Conservation (phyloP, 2,888 invertebrate species). For the Tiliacea aurago region DNA sequence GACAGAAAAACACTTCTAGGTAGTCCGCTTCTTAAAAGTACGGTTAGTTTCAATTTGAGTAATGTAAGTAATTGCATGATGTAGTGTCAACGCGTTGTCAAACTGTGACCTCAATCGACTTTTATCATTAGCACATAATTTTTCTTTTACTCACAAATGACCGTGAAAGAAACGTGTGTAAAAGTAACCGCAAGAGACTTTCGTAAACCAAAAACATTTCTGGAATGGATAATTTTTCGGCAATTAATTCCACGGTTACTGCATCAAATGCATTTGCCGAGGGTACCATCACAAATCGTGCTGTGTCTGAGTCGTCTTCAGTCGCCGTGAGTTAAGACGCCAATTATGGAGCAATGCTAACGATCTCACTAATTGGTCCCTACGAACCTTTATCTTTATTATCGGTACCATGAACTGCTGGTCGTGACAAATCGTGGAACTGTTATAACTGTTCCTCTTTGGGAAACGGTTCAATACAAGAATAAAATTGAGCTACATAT, state of each 20-base stretch:
- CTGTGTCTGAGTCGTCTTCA: slow-evolving; percentile 54
- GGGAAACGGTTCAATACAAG: slow-evolving; percentile 5
- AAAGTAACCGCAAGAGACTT: slow-evolving; percentile 31
- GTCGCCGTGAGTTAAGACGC: slow-evolving; percentile 63
- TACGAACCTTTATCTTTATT: slow-evolving; percentile 66
- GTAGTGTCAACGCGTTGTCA: slow-evolving; percentile 12
- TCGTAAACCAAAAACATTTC: slow-evolving; percentile 39
- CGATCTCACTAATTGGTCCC: slow-evolving; percentile 73
- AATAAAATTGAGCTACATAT: slow-evolving; percentile 32
- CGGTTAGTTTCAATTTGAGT: slow-evolving; percentile 31
- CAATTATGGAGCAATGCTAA: slow-evolving; percentile 73
- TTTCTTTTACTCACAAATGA: slow-evolving; percentile 1
- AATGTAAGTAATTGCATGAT: slow-evolving; percentile 14
- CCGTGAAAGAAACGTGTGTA: slow-evolving; percentile 37
- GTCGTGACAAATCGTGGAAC: slow-evolving; percentile 66
- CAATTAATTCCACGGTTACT: slow-evolving; percentile 50
- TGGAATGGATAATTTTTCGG: slow-evolving; percentile 60
- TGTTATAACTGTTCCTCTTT: slow-evolving; percentile 50
- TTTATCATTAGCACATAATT: slow-evolving; percentile 22
- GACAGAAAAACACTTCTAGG: slow-evolving; percentile 5
- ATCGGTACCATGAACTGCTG: slow-evolving; percentile 56
- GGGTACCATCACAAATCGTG: slow-evolving; percentile 54
- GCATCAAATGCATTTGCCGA: slow-evolving; percentile 64
- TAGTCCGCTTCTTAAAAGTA: slow-evolving; percentile 17
- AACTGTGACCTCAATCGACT: slow-evolving; percentile 14